Percentiles rank a stretch among this genome's conserved stretches.
Evolutionary conservation across 2,113 vertebrate genomes (phyloP).

Genomic region (Elaphurus davidianus): DNA sequence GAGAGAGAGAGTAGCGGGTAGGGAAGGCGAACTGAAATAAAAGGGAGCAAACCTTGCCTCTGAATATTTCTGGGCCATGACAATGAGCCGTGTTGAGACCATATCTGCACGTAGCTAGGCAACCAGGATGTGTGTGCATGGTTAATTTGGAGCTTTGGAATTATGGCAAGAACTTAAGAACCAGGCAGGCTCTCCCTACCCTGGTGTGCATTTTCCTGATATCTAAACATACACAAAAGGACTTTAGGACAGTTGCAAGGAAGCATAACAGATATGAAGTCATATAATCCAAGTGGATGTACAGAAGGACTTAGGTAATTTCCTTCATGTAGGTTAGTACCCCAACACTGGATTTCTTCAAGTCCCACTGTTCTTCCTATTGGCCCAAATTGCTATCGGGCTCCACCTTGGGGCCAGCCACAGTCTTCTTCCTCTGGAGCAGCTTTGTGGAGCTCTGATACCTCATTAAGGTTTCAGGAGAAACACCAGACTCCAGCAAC

Average conservation of each 20-base stretch:
- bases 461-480: not conserved
- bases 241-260: not conserved
- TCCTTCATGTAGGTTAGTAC: not conserved
- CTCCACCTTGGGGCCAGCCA: not conserved
- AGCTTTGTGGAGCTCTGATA: not conserved
- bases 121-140: not conserved
- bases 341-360: not conserved
- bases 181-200: not conserved
- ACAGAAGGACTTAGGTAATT: slow-evolving; percentile 1
- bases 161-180: not conserved
- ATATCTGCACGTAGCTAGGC: not conserved
- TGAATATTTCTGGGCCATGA: not conserved
- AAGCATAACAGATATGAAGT: not conserved
- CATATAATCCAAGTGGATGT: not conserved
- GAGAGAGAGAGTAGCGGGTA: not conserved
- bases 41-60: not conserved
- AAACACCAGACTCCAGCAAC: not conserved
- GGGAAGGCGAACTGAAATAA: not conserved
- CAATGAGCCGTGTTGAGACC: not conserved
- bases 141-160: not conserved
- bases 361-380: not conserved
- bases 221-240: slow-evolving; percentile 18
- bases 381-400: not conserved
- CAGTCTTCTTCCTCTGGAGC: not conserved
- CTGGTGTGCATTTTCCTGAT: not conserved